These are phyloP conservation scores for Craniophora ligustri DNA, from an alignment of 2,888 invertebrate genomes.

Conservation along the genomic window DNA sequence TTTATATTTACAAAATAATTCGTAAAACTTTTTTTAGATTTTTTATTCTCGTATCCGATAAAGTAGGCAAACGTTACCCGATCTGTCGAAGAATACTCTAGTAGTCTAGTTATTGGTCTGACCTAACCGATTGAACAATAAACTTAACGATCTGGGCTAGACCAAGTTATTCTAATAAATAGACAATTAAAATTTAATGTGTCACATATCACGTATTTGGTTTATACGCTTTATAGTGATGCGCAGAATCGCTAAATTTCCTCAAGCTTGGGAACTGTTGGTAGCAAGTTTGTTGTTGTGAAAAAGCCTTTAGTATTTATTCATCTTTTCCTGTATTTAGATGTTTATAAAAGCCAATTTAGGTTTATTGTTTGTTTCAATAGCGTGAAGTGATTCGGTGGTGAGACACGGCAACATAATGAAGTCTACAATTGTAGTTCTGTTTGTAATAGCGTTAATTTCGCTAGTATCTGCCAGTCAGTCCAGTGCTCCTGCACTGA, in stretches of 20 bases:
- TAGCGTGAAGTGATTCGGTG: conserved; percentile 26
- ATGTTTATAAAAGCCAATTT: conserved; percentile 42
- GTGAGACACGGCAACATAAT: conserved; percentile 40
- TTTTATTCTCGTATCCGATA: no score
- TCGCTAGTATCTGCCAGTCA: conserved; percentile 46
- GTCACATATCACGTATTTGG: conserved; percentile 19
- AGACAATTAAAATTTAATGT: conserved; percentile 17
- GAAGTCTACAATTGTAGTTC: conserved; percentile 54
- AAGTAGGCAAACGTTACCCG: no score
- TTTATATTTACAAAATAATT: no score
- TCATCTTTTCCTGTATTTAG: conserved; percentile 42
- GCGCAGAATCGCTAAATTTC: conserved; percentile 11
- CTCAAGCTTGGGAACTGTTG: conserved; percentile 19
- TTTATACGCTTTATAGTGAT: conserved; percentile 22
- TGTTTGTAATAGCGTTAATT: conserved; percentile 47
- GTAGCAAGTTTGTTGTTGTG: conserved; percentile 9
- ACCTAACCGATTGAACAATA: no score
- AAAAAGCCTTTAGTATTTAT: conserved; percentile 3
- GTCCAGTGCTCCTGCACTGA: conserved; percentile 12
- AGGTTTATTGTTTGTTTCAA: conserved; percentile 16
- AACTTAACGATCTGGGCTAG: conserved; percentile 6
- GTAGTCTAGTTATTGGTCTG: no score
- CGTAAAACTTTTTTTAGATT: no score
- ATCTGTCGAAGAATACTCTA: no score
- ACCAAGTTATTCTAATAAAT: conserved; percentile 10